Evolutionary conservation across 2,113 vertebrate genomes (phyloP).

Genomic region (Esox niger): DNA sequence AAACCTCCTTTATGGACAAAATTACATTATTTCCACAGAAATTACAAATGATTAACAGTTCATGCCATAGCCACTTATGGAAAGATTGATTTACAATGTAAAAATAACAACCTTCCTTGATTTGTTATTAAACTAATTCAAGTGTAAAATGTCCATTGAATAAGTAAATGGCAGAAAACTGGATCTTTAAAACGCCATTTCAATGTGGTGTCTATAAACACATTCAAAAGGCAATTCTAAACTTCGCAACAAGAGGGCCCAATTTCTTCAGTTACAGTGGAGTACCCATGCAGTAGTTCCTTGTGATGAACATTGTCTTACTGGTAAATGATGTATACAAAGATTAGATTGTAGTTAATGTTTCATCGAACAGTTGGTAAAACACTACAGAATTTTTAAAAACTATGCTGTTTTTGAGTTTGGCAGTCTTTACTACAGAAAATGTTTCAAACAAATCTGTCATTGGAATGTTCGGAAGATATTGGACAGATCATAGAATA

Average conservation of each 20-base stretch:
- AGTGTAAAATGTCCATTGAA: background rate
- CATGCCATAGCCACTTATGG: background rate
- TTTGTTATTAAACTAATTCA: background rate
- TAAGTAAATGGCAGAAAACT: background rate
- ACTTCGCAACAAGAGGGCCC: background rate
- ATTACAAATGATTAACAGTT: background rate
- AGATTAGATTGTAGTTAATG: background rate
- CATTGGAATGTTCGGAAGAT: conserved; percentile 18
- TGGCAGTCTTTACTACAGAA: background rate
- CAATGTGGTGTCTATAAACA: background rate
- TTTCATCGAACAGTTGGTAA: background rate
- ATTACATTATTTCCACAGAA: background rate
- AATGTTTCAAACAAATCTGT: background rate
- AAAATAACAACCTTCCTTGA: background rate
- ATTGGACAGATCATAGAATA: background rate
- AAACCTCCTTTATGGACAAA: background rate
- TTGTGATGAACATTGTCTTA: background rate
- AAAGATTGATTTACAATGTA: background rate
- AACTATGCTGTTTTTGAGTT: background rate
- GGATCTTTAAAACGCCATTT: background rate
- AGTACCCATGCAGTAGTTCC: background rate
- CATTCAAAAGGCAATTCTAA: background rate
- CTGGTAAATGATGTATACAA: background rate
- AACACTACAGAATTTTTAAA: background rate
- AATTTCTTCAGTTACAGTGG: background rate